Percentiles rank a stretch among this genome's conserved stretches.
Evolutionary conservation across 2,888 invertebrate species (phyloP).

Genomic region (Chymomyza procnemis): DNA sequence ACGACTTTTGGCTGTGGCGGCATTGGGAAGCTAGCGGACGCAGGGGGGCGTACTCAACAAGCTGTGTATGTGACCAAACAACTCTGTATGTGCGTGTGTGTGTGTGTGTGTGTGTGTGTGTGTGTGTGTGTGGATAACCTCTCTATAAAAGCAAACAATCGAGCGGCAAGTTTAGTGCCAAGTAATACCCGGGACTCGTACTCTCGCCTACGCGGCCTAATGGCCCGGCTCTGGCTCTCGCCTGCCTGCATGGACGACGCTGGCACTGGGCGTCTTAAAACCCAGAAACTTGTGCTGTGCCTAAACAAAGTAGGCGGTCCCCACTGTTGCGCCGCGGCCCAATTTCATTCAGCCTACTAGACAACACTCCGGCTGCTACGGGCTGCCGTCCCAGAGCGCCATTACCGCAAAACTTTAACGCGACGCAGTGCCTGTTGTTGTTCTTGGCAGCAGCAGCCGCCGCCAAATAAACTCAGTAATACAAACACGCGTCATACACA

Average conservation of each 20-base stretch:
- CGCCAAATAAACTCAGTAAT: constrained; percentile 55
- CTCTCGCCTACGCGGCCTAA: constrained; percentile 37
- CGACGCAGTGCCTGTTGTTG: constrained; percentile 65
- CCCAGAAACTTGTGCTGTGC: not conserved
- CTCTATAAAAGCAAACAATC: constrained; percentile 38
- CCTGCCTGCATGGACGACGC: constrained; percentile 34
- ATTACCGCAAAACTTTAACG: constrained; percentile 72
- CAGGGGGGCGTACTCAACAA: too few relatives aligned
- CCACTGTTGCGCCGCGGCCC: not conserved
- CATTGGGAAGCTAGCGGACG: too few relatives aligned
- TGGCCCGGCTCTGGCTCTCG: constrained; percentile 53
- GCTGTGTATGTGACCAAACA: not conserved
- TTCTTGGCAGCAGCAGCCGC: constrained; percentile 9
- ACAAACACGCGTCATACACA: constrained; percentile 60
- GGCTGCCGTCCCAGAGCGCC: constrained; percentile 58
- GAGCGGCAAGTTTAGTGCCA: constrained; percentile 63
- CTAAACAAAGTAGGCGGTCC: not conserved
- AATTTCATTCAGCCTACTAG: not conserved
- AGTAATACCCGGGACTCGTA: constrained; percentile 53
- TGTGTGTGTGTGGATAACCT: not conserved
- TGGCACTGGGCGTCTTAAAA: not conserved
- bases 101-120: not conserved
- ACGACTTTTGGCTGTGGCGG: constrained; percentile 22
- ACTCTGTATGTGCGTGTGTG: not conserved
- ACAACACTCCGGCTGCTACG: not conserved